A percentile compares a stretch with the other conserved stretches of the same genome.
Evolutionary conservation across 2,797 vertebrate species (phyloP).

Genomic region (Phrynocephalus guinanensis): DNA sequence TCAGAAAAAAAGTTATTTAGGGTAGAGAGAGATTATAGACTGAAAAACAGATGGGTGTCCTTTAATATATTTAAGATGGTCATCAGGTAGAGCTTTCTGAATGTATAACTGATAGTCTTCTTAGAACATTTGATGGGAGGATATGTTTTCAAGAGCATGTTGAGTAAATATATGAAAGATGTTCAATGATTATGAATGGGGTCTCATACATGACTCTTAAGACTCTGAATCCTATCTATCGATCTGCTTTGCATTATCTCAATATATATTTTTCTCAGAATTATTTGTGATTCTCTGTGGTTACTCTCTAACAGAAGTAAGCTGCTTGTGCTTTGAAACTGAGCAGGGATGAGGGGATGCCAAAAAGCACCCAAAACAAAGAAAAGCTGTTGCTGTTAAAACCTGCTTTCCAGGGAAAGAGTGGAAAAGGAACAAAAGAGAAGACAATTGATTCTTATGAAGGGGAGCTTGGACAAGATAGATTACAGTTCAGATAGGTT

Average conservation of each 20-base stretch:
- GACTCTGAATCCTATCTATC: background rate
- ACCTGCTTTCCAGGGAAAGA: background rate
- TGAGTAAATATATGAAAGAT: background rate
- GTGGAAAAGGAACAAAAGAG: background rate
- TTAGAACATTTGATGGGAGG: background rate
- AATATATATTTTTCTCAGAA: background rate
- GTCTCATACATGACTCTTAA: background rate
- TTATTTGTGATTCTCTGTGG: background rate
- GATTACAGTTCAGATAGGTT: background rate
- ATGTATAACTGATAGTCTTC: background rate
- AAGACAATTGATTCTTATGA: background rate
- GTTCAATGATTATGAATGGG: background rate
- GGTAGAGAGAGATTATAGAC: background rate
- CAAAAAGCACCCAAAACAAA: background rate
- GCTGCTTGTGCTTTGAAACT: background rate
- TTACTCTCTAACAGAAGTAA: background rate
- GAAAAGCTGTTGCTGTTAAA: background rate
- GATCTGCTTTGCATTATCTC: background rate
- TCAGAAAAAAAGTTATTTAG: background rate
- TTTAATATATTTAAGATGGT: background rate
- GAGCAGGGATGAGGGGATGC: background rate
- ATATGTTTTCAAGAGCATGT: background rate
- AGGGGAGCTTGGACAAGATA: background rate
- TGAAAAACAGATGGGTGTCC: slow-evolving; percentile 14
- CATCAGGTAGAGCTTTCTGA: background rate